Percentiles rank a stretch among this genome's conserved stretches.
Conservation (phyloP, 2,113 vertebrate genomes). For the Chamaetylas fuelleborni region DNA sequence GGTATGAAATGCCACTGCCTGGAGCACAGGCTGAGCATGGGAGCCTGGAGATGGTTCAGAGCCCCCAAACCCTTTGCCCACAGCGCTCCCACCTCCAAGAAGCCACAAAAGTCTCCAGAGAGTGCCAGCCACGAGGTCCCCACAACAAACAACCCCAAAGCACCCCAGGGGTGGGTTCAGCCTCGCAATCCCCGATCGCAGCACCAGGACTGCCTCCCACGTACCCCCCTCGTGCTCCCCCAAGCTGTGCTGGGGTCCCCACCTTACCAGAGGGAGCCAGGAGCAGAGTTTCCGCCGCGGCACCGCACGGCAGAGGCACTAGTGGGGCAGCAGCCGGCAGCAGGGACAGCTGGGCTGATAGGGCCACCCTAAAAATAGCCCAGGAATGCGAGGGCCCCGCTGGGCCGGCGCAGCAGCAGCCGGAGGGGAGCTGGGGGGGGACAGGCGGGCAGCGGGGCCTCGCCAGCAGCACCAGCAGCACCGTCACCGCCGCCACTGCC, state of each 20-base stretch:
- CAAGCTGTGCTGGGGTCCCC: neutral
- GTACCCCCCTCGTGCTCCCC: neutral
- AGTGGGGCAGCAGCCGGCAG: constrained; percentile 15
- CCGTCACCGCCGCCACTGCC: neutral
- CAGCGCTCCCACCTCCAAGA: fast-evolving
- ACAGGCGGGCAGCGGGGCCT: neutral
- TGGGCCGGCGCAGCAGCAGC: neutral
- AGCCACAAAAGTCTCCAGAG: neutral
- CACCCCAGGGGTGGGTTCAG: fast-evolving
- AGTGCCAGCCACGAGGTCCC: fast-evolving
- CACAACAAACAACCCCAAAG: neutral
- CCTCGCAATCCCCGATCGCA: fast-evolving
- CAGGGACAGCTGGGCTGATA: constrained; percentile 85
- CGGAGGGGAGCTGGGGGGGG: constrained; percentile 5
- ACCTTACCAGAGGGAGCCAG: constrained; percentile 57
- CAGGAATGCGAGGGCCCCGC: constrained; percentile 61
- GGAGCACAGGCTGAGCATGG: neutral
- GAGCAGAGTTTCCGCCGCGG: neutral
- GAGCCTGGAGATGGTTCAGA: neutral
- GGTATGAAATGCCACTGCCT: fast-evolving
- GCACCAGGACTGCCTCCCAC: fast-evolving
- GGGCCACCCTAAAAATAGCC: constrained; percentile 82
- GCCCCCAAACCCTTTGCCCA: neutral
- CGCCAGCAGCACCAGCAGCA: neutral
- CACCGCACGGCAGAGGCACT: constrained; percentile 53